Conservation (phyloP, 1,140 invertebrate genomes). For the Diprion similis region DNA sequence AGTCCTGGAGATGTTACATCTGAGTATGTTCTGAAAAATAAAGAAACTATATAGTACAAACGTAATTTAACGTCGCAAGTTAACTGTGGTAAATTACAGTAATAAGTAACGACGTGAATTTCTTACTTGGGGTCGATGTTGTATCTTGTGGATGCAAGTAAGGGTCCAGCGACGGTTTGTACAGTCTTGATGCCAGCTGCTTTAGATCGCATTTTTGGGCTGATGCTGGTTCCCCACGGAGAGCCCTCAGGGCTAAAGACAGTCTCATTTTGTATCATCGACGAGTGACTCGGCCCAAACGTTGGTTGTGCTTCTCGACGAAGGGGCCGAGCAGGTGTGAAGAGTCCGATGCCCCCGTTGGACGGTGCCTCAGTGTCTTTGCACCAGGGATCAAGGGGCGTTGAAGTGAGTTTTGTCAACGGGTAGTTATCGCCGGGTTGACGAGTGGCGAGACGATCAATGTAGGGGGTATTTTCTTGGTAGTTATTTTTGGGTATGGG, state of each 20-base stretch:
- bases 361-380: conserved; percentile 26
- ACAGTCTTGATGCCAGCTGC: conserved; percentile 43
- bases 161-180: conserved; percentile 51
- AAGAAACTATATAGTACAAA: conserved; percentile 19
- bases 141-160: conserved; percentile 54
- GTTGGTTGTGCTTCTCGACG: conserved; percentile 19
- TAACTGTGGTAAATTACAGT: background rate
- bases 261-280: conserved; percentile 33
- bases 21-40: conserved; percentile 46
- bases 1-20: conserved; percentile 57
- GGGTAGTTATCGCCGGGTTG: background rate
- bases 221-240: conserved; percentile 46
- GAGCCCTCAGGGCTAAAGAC: conserved; percentile 41
- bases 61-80: background rate
- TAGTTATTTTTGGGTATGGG: conserved; percentile 34
- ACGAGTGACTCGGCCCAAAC: conserved; percentile 27
- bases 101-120: conserved; percentile 8
- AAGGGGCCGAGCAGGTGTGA: background rate
- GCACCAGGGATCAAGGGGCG: conserved; percentile 35
- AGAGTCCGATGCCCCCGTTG: background rate
- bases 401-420: conserved; percentile 38
- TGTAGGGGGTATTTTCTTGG: conserved; percentile 23
- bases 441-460: background rate
- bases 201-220: conserved; percentile 46
- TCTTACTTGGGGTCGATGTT: conserved; percentile 58